phyloP scores from a whole-genome alignment of 2,888 invertebrate species.

The Trichogramma evanescens region DNA sequence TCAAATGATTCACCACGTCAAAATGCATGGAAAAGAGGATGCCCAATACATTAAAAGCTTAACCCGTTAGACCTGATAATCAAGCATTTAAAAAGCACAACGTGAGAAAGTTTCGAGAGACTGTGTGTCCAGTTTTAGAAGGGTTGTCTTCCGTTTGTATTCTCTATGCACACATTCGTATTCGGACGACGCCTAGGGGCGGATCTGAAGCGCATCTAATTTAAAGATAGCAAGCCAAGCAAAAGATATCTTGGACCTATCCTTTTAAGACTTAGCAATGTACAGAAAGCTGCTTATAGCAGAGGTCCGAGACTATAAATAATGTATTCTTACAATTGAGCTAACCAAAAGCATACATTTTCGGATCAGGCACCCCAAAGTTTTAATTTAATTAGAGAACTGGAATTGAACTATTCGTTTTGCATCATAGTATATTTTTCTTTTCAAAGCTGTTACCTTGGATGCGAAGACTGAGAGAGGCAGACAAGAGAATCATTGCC shows the following conservation, averaged over 20 bases:
- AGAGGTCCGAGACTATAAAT: no score
- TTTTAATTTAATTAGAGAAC: no score
- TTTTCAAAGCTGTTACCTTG: slow-evolving; percentile 30
- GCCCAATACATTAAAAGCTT: not conserved
- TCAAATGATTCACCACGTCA: no score
- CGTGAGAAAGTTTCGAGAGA: slow-evolving; percentile 11
- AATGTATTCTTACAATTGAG: not conserved
- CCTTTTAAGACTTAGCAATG: not conserved
- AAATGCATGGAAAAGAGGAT: no score
- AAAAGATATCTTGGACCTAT: slow-evolving; percentile 10
- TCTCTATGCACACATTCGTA: no score
- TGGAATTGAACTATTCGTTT: not conserved
- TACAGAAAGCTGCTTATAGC: no score
- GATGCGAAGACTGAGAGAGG: slow-evolving; percentile 31
- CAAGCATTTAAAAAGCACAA: not conserved
- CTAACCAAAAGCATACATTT: no score
- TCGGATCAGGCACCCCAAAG: no score
- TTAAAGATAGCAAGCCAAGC: slow-evolving; percentile 1
- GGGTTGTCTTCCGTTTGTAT: no score
- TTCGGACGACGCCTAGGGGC: no score
- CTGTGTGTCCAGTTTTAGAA: no score
- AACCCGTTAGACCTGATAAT: slow-evolving; percentile 9
- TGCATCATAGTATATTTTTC: not conserved
- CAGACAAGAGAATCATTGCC: slow-evolving; percentile 27
- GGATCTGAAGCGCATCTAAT: no score